Evolutionary conservation across 2,113 vertebrate genomes (phyloP), one percentile per base, ranked within the genome.

Genomic region (Caloenas nicobarica): DNA sequence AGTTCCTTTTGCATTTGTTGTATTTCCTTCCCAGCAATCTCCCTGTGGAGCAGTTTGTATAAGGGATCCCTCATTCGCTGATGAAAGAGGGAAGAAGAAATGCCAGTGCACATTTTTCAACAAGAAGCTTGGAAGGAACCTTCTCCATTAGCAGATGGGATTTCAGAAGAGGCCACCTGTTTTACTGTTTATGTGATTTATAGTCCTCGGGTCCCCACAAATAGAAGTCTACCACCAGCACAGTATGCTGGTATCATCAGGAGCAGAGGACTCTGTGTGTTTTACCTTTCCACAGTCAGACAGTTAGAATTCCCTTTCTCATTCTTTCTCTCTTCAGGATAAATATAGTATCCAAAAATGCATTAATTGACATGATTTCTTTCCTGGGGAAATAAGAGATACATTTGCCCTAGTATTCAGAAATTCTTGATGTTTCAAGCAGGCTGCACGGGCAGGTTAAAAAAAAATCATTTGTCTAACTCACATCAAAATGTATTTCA

Each of bases 91-190:
- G 25, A 10, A 78, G n/a, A 60, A 17, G 58, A 54, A 66, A 53
- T 34, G 14, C 33, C 38, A 40, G 44, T 0, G 1, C 21, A 14
- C 1, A 0, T 31, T 71, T 46, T 31, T 15, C 65, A 25, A 34
- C 44, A 48, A 83, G 46, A 29, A 72, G 33, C 25, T 66, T 40
- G 58, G 38, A 78, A 28, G 24, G 25, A 51, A 58, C 34, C 28
- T 92, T 14, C 58, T 53, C 51, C 51, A 31, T 71, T 40, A 54
- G 23, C 26, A 24, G 13, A 36, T 1, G 5, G 38, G 29, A 34
- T 28, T 51, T 66, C 65, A 79, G 85, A 72, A 66, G n/a, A 83
- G 25, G 38, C 10, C 28, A 15, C 22, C 7, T 54, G 9, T 77
- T 77, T 65, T 38, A 21, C 28, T 26, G 11, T 33, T 57, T 6